Percentiles rank a stretch among this genome's conserved stretches.
phyloP scores from a whole-genome alignment of 2,113 vertebrate genomes.

The Empidonax alnorum region DNA sequence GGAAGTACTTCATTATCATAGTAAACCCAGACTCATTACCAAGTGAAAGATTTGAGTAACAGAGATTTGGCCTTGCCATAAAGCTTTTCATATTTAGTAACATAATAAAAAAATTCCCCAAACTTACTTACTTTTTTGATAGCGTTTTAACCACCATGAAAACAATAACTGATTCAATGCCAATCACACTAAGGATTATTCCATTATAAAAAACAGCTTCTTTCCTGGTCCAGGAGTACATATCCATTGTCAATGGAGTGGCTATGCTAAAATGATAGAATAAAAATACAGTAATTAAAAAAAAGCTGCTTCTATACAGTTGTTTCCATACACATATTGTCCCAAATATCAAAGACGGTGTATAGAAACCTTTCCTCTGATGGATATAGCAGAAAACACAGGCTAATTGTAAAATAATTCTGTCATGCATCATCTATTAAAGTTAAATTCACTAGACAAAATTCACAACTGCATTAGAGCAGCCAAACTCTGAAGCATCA shows the following conservation, averaged over 20 bases:
- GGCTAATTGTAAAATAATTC: neutral
- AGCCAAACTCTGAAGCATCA: neutral
- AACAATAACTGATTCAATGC: constrained; percentile 87
- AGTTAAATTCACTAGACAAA: neutral
- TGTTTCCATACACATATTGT: neutral
- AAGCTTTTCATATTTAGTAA: neutral
- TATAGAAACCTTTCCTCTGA: neutral
- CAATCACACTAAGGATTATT: constrained; percentile 88
- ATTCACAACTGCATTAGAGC: neutral
- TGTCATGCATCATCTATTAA: neutral
- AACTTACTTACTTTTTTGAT: constrained; percentile 83
- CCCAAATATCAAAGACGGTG: neutral
- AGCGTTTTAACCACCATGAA: constrained; percentile 87
- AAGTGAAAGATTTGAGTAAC: neutral
- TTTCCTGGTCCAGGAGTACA: constrained; percentile 94
- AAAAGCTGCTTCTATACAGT: neutral
- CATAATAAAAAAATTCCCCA: neutral
- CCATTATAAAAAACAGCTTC: constrained; percentile 93
- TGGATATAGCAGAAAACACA: neutral
- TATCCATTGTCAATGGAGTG: constrained; percentile 95
- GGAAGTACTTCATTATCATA: neutral
- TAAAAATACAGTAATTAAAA: neutral
- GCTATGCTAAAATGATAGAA: constrained; percentile 80
- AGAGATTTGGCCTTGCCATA: neutral
- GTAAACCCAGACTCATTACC: neutral